Base-by-base conservation (phyloP, 2,797 vertebrate genomes). In the Crocodylus rhombifer region DNA sequence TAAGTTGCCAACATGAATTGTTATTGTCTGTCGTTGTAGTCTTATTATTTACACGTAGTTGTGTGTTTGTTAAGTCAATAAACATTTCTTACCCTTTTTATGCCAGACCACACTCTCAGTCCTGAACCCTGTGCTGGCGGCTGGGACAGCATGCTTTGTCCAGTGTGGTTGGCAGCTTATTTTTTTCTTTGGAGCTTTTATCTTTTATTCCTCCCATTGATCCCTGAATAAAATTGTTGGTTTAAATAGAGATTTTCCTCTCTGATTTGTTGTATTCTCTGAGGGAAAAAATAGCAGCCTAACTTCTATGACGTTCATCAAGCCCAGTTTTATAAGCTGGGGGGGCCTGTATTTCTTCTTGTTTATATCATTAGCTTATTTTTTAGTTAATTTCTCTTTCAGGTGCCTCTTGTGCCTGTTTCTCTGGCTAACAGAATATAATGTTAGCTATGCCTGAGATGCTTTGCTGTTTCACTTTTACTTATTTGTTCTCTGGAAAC, bases 341-440 rank as follows among this genome's bases (percentile, higher is more conserved):
- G 78, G 90, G 74, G 88, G 9, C 7, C 84, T 89, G 30, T 90
- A 87, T 91, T 93, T 96, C 78, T 90, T 74, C 75, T 93, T 88
- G 71, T 95, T 95, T 92, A 64, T 86, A 77, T 76, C 0, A 1
- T 93, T 90, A 92, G 58, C 62, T 91, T 96, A 79, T 51, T 10
- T 84, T 93, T 94, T 93, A 95, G 94, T 95, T 93, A 90, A 94
- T 96, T 95, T 95, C 78, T 80, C 63, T 93, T 92, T 92, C 95
- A 95, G 92, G 92, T 96, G 92, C 95, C 86, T 93, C 73, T 82
- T 80, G 64, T 78, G 82, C 61, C n/a, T 65, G 64, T 15, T 89
- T 4, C 36, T 25, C 18, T 93, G 42, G 58, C 82, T 95, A 96
- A 60, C 63, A 64, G 64, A 56, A 61, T 77, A 93, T 92, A 94